These are phyloP conservation scores for Temnothorax curvispinosus DNA, from an alignment of 1,140 invertebrate species.

Conservation along the genomic window DNA sequence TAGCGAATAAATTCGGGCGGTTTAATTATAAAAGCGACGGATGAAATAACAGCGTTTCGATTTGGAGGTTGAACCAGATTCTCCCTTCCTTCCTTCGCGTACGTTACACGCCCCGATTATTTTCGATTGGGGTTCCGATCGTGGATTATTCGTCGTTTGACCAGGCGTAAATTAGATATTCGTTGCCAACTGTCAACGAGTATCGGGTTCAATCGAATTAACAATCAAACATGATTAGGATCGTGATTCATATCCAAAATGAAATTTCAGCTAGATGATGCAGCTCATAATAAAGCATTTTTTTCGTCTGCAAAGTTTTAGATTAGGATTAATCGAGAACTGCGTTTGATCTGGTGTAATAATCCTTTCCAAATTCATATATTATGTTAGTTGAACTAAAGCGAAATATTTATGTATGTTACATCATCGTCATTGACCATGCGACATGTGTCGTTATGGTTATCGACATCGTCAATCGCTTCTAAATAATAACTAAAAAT, in stretches of 20 bases:
- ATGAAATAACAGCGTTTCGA: slow-evolving; percentile 55
- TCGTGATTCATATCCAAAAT: slow-evolving; percentile 13
- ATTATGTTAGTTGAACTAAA: not conserved
- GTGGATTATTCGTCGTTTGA: slow-evolving; percentile 49
- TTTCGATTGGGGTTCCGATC: slow-evolving; percentile 29
- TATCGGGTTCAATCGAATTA: slow-evolving; percentile 16
- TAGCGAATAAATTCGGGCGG: slow-evolving; percentile 36
- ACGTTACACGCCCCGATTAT: slow-evolving; percentile 26
- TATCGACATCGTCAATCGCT: not conserved
- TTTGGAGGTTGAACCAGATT: slow-evolving; percentile 36
- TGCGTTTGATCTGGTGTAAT: slow-evolving; percentile 25
- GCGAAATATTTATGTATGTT: not conserved
- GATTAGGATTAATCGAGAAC: not conserved
- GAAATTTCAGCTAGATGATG: not conserved
- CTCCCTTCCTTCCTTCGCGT: slow-evolving; percentile 10
- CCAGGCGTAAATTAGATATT: slow-evolving; percentile 52
- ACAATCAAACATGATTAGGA: slow-evolving; percentile 35
- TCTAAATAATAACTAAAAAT: not conserved
- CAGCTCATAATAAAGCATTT: not conserved
- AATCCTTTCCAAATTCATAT: not conserved
- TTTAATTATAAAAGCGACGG: slow-evolving; percentile 47
- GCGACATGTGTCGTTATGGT: no score
- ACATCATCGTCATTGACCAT: no score
- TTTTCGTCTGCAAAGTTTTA: not conserved
- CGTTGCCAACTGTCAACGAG: slow-evolving; percentile 19